Conservation (phyloP, 2,888 invertebrate species). For the Ypsolopha scabrella region DNA sequence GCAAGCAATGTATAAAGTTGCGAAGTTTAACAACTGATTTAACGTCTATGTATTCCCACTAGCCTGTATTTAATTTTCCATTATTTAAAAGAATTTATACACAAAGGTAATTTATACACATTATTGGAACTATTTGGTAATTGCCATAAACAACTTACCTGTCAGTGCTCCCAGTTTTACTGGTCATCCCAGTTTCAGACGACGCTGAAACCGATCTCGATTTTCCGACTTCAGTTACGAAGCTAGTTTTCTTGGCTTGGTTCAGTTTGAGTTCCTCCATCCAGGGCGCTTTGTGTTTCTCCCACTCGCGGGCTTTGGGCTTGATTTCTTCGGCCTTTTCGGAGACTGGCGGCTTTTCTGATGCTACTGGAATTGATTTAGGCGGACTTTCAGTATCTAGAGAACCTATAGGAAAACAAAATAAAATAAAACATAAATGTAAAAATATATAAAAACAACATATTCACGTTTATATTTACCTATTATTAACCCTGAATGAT, state of each 20-base stretch:
- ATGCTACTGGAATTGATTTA: conserved; percentile 16
- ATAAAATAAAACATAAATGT: no score
- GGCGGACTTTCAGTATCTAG: not conserved
- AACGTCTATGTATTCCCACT: no score
- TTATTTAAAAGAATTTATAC: no score
- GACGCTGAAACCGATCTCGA: conserved; percentile 17
- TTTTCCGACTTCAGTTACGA: conserved; percentile 31
- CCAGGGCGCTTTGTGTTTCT: conserved; percentile 82
- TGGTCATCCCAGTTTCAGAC: conserved; percentile 22
- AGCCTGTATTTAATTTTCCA: no score
- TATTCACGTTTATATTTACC: no score
- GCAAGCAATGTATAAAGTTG: no score
- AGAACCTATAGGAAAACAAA: no score
- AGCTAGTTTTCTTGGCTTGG: conserved; percentile 76
- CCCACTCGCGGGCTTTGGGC: conserved; percentile 77
- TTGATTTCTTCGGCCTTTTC: conserved; percentile 61
- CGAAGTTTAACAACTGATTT: no score
- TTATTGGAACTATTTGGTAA: no score
- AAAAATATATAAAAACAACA: no score
- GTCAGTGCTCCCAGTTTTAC: conserved; percentile 46
- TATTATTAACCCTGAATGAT: no score
- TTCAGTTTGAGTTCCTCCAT: conserved; percentile 85
- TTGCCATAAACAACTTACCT: conserved; percentile 22
- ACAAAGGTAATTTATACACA: no score
- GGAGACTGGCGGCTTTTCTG: conserved; percentile 16